Evolutionary conservation across 2,888 invertebrate species (phyloP).

Genomic region (Bombylius discolor): DNA sequence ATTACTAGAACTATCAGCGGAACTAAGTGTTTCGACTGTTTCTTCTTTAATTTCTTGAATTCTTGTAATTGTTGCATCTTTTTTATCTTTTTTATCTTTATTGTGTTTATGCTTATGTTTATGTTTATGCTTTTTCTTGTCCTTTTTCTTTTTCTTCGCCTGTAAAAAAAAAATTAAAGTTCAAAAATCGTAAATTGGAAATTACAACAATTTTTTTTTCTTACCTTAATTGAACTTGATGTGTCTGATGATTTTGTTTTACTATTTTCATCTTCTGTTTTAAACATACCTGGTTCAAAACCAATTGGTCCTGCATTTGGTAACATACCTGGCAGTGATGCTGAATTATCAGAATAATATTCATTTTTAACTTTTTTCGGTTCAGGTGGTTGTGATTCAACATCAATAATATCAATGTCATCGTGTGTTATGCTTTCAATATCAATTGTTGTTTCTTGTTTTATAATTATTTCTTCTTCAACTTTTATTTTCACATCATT

Average conservation of each 20-base stretch:
- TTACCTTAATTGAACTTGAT: conserved; percentile 37
- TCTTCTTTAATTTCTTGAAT: conserved; percentile 28
- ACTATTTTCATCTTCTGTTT: conserved; percentile 39
- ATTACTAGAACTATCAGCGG: conserved; percentile 36
- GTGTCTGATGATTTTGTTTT: conserved; percentile 44
- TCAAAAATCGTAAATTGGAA: background rate
- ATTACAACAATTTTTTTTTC: background rate
- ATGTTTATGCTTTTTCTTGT: conserved; percentile 74
- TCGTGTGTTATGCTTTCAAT: background rate
- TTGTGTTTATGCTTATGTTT: conserved; percentile 78
- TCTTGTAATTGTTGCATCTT: conserved; percentile 30
- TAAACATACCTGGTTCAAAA: conserved; percentile 77
- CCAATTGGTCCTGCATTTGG: conserved; percentile 55
- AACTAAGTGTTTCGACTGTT: conserved; percentile 36
- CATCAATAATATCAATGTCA: background rate
- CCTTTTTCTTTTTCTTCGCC: conserved; percentile 61
- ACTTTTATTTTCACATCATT: conserved; percentile 22
- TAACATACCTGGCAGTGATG: conserved; percentile 59
- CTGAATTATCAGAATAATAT: conserved; percentile 68
- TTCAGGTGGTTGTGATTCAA: conserved; percentile 11
- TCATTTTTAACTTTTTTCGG: conserved; percentile 37
- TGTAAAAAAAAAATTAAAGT: conserved; percentile 21
- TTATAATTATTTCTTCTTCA: conserved; percentile 22
- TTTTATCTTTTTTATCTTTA: conserved; percentile 38
- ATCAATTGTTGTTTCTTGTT: conserved; percentile 5